phyloP scores from a whole-genome alignment of 2,797 vertebrate genomes.

The Macropus fuliginosus region DNA sequence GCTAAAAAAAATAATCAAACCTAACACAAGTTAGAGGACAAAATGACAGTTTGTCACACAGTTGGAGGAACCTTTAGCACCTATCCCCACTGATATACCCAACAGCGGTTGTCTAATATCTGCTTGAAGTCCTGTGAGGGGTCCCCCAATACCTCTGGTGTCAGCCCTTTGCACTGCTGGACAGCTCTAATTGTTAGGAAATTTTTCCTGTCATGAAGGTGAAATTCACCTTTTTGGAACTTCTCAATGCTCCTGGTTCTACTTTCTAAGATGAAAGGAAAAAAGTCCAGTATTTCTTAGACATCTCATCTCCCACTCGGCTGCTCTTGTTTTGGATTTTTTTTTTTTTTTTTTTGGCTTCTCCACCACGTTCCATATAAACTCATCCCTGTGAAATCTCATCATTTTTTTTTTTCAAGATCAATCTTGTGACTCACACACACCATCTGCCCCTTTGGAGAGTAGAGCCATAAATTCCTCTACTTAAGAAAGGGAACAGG shows the following conservation, averaged over 20 bases:
- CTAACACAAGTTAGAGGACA: neutral
- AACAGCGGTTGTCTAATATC: neutral
- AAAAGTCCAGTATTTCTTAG: neutral
- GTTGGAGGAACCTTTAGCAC: neutral
- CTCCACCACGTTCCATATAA: neutral
- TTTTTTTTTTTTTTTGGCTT: neutral
- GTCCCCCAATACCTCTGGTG: neutral
- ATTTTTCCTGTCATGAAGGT: neutral
- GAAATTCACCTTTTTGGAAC: neutral
- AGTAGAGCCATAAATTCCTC: neutral
- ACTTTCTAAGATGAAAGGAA: neutral
- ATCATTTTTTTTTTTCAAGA: neutral
- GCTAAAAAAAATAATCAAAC: neutral
- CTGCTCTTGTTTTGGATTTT: neutral
- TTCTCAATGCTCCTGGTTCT: neutral
- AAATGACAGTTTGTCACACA: neutral
- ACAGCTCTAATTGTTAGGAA: neutral
- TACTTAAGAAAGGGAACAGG: neutral
- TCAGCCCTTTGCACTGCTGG: neutral
- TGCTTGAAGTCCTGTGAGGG: neutral
- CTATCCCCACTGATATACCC: neutral
- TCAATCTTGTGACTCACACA: neutral
- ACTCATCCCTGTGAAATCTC: neutral
- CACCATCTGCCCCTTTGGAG: neutral
- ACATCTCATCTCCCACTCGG: neutral